A percentile compares a stretch with the other conserved stretches of the same genome.
phyloP scores from a whole-genome alignment of 2,888 invertebrate species.

The Hanleya hanleyi region DNA sequence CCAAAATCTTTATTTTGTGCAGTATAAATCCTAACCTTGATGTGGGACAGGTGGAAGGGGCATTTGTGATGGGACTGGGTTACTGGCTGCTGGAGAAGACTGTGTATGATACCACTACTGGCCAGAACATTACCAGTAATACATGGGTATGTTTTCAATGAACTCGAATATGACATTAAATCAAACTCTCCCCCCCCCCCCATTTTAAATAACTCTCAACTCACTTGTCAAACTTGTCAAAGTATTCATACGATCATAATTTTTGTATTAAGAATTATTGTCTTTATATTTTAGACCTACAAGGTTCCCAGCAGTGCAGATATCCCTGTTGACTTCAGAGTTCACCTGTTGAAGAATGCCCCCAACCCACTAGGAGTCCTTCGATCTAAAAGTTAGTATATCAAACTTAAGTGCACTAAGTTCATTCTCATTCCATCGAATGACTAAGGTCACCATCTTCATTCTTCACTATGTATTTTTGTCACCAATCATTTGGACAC shows the following conservation, averaged over 20 bases:
- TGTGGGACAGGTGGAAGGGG: conserved; percentile 78
- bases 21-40: conserved; percentile 70
- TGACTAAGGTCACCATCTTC: no score
- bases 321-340: conserved; percentile 41
- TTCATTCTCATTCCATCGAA: no score
- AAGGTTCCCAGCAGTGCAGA: conserved; percentile 38
- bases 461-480: no score
- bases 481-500: no score
- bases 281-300: conserved; percentile 34
- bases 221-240: not conserved
- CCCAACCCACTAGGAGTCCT: conserved; percentile 42
- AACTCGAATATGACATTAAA: no score
- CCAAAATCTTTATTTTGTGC: conserved; percentile 5
- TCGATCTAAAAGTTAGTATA: conserved; percentile 36
- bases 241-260: no score
- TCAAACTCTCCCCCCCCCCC: no score
- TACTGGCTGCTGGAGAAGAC: conserved; percentile 85
- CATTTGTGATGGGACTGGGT: conserved; percentile 84
- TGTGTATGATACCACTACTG: conserved; percentile 79
- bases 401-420: no score
- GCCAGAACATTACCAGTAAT: conserved; percentile 82
- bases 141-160: conserved; percentile 85
- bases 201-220: not conserved
- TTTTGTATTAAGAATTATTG: no score
- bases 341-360: conserved; percentile 33